A percentile compares a stretch with the other conserved stretches of the same genome.
These are phyloP conservation scores for Siniperca knerii DNA, from an alignment of 2,113 vertebrate genomes.

Conservation along the genomic window DNA sequence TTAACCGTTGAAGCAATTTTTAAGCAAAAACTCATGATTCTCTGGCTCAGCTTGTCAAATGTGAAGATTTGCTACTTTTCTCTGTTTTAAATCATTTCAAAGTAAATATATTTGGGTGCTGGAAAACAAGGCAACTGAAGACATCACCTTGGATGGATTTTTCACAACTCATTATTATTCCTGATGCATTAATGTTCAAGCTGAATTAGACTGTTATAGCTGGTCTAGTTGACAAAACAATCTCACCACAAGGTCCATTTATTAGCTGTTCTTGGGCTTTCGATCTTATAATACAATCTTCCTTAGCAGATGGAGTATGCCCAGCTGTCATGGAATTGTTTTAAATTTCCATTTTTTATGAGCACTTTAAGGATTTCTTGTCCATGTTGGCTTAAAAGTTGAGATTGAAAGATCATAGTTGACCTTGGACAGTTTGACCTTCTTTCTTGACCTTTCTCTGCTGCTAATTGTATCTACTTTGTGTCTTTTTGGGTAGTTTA, in stretches of 20 bases:
- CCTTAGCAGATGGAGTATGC: background rate
- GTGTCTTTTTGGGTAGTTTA: background rate
- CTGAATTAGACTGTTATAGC: background rate
- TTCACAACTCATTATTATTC: background rate
- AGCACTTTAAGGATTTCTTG: background rate
- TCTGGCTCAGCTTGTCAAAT: background rate
- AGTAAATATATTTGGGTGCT: background rate
- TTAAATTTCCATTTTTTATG: background rate
- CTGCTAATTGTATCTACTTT: background rate
- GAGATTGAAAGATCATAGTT: background rate
- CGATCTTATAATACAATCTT: background rate
- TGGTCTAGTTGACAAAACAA: background rate
- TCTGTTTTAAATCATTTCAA: background rate
- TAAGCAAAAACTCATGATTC: background rate
- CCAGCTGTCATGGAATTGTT: background rate
- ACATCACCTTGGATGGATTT: background rate
- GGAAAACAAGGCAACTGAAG: background rate
- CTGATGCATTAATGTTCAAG: background rate
- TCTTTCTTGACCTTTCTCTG: background rate
- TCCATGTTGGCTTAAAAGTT: background rate
- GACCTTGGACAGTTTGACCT: background rate
- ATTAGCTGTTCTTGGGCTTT: background rate
- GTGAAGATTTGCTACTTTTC: background rate
- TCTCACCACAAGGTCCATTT: background rate
- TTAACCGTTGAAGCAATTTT: background rate